These are phyloP conservation scores for Brachirus orientalis DNA, from an alignment of 2,113 vertebrate species.

Conservation along the genomic window DNA sequence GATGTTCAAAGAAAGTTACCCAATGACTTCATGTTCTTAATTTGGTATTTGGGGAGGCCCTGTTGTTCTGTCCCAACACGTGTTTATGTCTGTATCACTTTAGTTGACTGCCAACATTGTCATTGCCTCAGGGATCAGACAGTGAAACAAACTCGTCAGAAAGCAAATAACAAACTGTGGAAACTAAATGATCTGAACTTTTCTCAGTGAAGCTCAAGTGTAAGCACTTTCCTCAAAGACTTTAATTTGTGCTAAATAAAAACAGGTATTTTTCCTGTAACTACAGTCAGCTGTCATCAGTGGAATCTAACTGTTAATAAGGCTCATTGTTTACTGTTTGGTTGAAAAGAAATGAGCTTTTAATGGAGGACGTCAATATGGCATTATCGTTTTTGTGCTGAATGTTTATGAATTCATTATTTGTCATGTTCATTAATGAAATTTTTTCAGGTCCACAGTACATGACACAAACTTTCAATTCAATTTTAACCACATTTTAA, in stretches of 20 bases:
- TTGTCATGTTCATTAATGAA: too few relatives aligned
- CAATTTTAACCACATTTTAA: too few relatives aligned
- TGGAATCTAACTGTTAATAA: background rate
- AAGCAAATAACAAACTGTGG: constrained; percentile 2
- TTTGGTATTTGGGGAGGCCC: constrained; percentile 18
- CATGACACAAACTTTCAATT: too few relatives aligned
- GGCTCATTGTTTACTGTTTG: background rate
- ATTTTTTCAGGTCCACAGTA: too few relatives aligned
- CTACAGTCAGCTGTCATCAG: constrained; percentile 19
- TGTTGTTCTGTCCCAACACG: constrained; percentile 39
- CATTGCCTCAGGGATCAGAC: background rate
- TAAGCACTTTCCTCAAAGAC: background rate
- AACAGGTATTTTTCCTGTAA: background rate
- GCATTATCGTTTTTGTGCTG: too few relatives aligned
- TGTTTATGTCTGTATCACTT: constrained; percentile 1
- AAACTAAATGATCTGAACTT: background rate
- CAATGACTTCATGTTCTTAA: constrained; percentile 32
- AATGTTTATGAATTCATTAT: too few relatives aligned
- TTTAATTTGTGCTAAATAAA: background rate
- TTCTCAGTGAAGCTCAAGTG: background rate
- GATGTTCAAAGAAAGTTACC: constrained; percentile 1
- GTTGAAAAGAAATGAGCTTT: background rate
- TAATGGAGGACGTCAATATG: background rate
- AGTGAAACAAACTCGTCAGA: background rate
- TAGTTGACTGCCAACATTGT: background rate